Percentiles rank a stretch among this genome's conserved stretches.
phyloP scores from a whole-genome alignment of 2,888 invertebrate species.

The Drosophila pseudotakahashii region DNA sequence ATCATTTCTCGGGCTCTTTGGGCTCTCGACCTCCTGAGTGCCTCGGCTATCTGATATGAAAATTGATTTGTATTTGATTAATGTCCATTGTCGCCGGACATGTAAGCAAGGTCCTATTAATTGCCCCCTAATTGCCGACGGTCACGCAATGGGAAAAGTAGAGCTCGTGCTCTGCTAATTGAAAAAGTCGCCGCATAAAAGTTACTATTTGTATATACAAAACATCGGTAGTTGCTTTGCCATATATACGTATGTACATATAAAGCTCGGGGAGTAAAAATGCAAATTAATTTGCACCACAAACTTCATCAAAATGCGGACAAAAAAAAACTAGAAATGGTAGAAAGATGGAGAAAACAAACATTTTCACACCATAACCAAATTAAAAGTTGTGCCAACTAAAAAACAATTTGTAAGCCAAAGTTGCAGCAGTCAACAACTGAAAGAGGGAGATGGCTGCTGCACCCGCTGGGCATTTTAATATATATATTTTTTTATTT shows the following conservation, averaged over 20 bases:
- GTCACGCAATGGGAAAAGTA: conserved; percentile 52
- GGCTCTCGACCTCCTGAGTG: conserved; percentile 52
- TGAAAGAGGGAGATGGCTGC: conserved; percentile 5
- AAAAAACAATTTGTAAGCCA: conserved; percentile 78
- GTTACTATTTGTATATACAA: conserved; percentile 14
- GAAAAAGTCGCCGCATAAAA: conserved; percentile 37
- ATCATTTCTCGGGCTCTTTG: conserved; percentile 22
- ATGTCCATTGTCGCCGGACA: conserved; percentile 44
- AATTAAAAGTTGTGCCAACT: conserved; percentile 75
- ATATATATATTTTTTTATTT: conserved; percentile 8
- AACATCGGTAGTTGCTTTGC: conserved; percentile 15
- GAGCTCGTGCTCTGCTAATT: conserved; percentile 17
- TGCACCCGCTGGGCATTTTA: conserved; percentile 33
- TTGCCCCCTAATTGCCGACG: conserved; percentile 68
- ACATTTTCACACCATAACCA: conserved; percentile 77
- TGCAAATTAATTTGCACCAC: conserved; percentile 72
- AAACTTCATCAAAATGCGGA: conserved; percentile 60
- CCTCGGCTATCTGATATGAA: conserved; percentile 55
- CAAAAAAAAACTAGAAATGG: not conserved
- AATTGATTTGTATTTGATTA: conserved; percentile 76
- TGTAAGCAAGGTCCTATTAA: conserved; percentile 57
- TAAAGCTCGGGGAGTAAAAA: conserved; percentile 38
- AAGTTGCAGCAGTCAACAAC: conserved; percentile 57
- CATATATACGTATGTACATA: not conserved
- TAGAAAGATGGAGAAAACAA: conserved; percentile 43